A percentile compares a stretch with the other conserved stretches of the same genome.
Conservation (phyloP, 2,797 vertebrate genomes). For the Microctenopoma stevenorrisi region DNA sequence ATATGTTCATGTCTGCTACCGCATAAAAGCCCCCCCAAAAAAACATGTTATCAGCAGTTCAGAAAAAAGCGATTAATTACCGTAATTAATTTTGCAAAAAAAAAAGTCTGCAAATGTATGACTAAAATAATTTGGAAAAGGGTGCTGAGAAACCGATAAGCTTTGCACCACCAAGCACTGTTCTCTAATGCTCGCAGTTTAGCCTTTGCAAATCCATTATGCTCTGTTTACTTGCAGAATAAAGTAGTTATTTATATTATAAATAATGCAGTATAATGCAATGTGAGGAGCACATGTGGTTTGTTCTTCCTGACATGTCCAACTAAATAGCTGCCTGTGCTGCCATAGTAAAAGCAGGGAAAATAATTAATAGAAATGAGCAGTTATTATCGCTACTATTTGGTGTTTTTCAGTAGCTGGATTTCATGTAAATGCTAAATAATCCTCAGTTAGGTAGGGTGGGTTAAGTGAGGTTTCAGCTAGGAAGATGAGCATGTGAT, state of each 20-base stretch:
- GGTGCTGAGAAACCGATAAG: not conserved
- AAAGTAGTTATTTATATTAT: not conserved
- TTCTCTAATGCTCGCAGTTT: not conserved
- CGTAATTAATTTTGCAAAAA: not conserved
- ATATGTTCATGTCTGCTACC: not conserved
- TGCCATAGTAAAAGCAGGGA: not conserved
- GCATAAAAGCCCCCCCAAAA: not conserved
- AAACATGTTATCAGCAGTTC: not conserved
- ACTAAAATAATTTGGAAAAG: not conserved
- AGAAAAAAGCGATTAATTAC: not conserved
- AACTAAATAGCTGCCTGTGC: not conserved
- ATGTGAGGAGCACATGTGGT: not conserved
- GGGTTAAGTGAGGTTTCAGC: not conserved
- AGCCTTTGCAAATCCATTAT: conserved; percentile 1
- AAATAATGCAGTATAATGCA: not conserved
- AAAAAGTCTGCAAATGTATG: not conserved
- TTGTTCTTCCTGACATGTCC: not conserved
- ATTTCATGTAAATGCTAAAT: conserved; percentile 1
- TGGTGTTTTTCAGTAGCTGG: not conserved
- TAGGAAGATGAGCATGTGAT: conserved; percentile 3
- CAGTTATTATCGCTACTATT: not conserved
- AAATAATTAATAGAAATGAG: not conserved
- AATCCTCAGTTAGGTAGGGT: not conserved
- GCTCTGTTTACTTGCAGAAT: conserved; percentile 15
- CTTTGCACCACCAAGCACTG: not conserved